Evolutionary conservation across 2,888 invertebrate species (phyloP).

Genomic region (Caenorhabditis uteleia): DNA sequence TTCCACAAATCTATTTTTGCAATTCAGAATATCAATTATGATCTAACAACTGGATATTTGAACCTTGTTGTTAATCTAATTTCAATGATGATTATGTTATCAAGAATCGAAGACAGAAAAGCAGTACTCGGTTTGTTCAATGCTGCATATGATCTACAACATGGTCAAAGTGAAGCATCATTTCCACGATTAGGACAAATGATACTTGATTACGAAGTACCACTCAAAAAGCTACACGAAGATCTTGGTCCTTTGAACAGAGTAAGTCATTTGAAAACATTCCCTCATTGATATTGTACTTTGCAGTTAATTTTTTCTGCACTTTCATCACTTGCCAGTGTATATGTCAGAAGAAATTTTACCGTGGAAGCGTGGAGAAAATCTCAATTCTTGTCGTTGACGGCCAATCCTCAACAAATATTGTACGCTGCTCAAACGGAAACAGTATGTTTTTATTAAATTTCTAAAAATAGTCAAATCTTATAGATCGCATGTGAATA

Average conservation of each 20-base stretch:
- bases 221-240: constrained; percentile 90
- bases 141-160: constrained; percentile 93
- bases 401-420: constrained; percentile 91
- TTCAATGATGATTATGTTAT: constrained; percentile 93
- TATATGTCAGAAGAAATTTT: constrained; percentile 87
- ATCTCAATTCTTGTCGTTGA: constrained; percentile 80
- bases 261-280: constrained; percentile 58
- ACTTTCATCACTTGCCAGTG: constrained; percentile 83
- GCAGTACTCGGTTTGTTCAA: constrained; percentile 92
- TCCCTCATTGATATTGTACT: background rate
- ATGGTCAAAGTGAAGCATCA: constrained; percentile 77
- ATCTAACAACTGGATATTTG: constrained; percentile 91
- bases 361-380: constrained; percentile 87
- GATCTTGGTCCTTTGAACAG: constrained; percentile 95
- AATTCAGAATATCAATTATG: constrained; percentile 84
- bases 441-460: constrained; percentile 72
- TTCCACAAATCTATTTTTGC: background rate
- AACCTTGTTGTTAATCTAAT: constrained; percentile 93
- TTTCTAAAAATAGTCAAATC: constrained; percentile 2
- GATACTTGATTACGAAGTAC: constrained; percentile 96
- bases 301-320: constrained; percentile 80
- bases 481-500: constrained; percentile 91
- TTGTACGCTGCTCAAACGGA: constrained; percentile 92
- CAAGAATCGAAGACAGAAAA: constrained; percentile 95
- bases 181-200: constrained; percentile 95